These are phyloP conservation scores for Drosophila nebulosa DNA, from an alignment of 1,140 invertebrate species.

Conservation along the genomic window DNA sequence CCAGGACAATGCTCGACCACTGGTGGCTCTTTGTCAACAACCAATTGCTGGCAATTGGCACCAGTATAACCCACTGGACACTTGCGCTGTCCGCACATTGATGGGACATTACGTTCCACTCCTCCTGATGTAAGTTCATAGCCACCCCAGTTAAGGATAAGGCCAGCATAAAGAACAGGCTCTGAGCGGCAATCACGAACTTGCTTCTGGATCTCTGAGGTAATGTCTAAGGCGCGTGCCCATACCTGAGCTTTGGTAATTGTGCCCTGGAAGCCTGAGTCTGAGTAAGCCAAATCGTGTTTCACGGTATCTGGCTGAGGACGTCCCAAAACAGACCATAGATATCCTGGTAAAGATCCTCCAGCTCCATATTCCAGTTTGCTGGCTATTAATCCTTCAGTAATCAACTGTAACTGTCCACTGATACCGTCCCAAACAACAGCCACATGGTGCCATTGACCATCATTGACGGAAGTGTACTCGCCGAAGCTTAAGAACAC, in stretches of 20 bases:
- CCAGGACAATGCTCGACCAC: conserved; percentile 94
- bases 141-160: conserved; percentile 95
- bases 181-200: conserved; percentile 94
- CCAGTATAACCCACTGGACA: conserved; percentile 93
- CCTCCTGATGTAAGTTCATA: conserved; percentile 94
- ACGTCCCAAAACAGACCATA: conserved; percentile 95
- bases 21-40: conserved; percentile 93
- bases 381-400: conserved; percentile 95
- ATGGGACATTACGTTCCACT: conserved; percentile 95
- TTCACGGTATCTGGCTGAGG: conserved; percentile 85
- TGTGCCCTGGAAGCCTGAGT: conserved; percentile 96
- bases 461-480: conserved; percentile 96
- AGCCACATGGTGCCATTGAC: conserved; percentile 97
- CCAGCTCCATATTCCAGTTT: conserved; percentile 93
- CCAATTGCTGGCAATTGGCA: conserved; percentile 90
- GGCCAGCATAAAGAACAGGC: conserved; percentile 92
- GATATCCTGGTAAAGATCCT: conserved; percentile 88
- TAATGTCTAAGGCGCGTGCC: conserved; percentile 93
- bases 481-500: conserved; percentile 95
- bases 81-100: conserved; percentile 92
- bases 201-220: conserved; percentile 96
- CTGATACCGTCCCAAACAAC: conserved; percentile 95
- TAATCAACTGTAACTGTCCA: conserved; percentile 92
- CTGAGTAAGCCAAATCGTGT: conserved; percentile 87
- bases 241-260: conserved; percentile 97